Percentiles rank a stretch among this genome's conserved stretches.
These are phyloP conservation scores for Urophycis tenuis DNA, from an alignment of 2,797 vertebrate genomes.

Conservation along the genomic window DNA sequence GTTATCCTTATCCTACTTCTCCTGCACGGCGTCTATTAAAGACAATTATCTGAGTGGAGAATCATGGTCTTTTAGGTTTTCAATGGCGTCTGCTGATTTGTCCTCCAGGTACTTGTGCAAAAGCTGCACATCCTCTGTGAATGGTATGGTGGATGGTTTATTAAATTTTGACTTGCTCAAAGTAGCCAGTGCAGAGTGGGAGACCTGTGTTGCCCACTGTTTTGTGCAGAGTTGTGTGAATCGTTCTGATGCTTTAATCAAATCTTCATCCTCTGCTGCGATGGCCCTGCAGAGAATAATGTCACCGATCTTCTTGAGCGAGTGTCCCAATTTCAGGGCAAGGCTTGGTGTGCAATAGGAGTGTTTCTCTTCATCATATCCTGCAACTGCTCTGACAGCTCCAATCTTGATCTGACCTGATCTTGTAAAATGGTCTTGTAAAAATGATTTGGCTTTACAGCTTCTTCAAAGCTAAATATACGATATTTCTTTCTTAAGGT, in stretches of 20 bases:
- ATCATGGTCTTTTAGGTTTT: conserved; percentile 27
- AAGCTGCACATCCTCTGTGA: conserved; percentile 42
- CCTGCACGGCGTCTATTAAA: neutral
- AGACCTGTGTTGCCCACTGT: conserved; percentile 25
- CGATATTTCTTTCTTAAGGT: neutral
- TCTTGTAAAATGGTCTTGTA: no score
- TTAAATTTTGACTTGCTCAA: neutral
- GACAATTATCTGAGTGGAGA: conserved; percentile 27
- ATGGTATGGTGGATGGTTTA: conserved; percentile 15
- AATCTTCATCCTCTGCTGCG: conserved; percentile 10
- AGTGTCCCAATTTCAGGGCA: neutral
- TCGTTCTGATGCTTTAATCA: conserved; percentile 10
- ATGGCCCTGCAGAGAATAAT: conserved; percentile 31
- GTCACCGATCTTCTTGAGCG: neutral
- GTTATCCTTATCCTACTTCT: conserved; percentile 26
- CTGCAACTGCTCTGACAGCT: neutral
- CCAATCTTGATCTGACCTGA: no score
- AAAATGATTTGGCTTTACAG: neutral
- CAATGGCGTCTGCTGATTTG: neutral
- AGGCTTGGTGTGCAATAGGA: neutral
- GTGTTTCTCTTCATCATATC: neutral
- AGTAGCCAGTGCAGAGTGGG: neutral
- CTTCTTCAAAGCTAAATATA: neutral
- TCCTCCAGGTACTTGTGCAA: conserved; percentile 27
- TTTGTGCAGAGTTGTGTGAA: conserved; percentile 37